Base-by-base conservation (phyloP, 2,888 invertebrate genomes). In the Ametastegia equiseti region DNA sequence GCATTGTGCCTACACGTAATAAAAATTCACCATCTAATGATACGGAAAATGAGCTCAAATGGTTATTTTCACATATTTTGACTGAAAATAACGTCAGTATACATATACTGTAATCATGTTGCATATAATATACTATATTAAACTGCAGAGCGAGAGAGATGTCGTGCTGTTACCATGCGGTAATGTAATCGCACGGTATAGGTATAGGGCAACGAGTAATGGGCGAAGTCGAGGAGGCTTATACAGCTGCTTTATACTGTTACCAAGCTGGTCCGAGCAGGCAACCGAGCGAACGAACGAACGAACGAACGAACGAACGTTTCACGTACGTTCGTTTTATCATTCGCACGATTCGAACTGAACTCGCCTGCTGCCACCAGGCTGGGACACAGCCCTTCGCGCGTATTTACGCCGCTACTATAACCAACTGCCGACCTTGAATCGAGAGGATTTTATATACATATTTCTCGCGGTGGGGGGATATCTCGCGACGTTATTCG, bases 161-260 rank as follows among this genome's bases (percentile, higher is more conserved):
- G 30, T 60, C 30, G 60, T 60, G 60, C 73, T 73, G 73, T 73
- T 73, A 73, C 73, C 45, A 73, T 73, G 73, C 73, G 73, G 73
- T 73, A 47, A 73, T 54, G 42, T 54, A 7, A 45, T 50, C 73
- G 50, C n/a, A 27, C 73, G 73, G 33, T 50, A 45, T 19, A 73
- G 73, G 73, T 73, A 73, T 30, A 45, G 23, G 30, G n/a, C 19
- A 33, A 11, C 27, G 50, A 27, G 45, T 45, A 71, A 71, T 42
- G 45, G 69, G 45, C 45, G 69, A 45, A 39, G 65, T 23, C 36
- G 65, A 67, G 65, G 65, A 67, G 65, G 27, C 45, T 45, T 71
- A n/a, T n/a, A 71, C 69, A 71, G 69, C 69, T 71, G 36, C 65
- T 67, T 39, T 45, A n/a, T n/a, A 45, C 69, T 45, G 69, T 71